These are phyloP conservation scores for Puffinus mauretanicus DNA, from an alignment of 2,113 vertebrate species.

Conservation along the genomic window DNA sequence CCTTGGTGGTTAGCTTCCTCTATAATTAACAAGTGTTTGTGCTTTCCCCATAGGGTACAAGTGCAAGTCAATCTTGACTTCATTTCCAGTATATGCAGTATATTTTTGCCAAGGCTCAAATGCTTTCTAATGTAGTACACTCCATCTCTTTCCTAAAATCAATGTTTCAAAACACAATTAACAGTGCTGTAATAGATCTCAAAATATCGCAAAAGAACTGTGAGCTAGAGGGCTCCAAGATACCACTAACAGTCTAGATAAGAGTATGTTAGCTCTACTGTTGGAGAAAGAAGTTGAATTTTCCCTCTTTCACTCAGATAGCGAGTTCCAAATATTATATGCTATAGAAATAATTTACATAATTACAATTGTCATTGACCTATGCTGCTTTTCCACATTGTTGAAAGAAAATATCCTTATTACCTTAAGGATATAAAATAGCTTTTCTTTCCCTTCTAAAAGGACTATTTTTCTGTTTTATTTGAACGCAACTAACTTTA, in stretches of 20 bases:
- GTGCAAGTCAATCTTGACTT: constrained; percentile 29
- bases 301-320: background rate
- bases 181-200: constrained; percentile 13
- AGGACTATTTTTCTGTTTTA: background rate
- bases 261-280: background rate
- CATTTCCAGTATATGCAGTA: background rate
- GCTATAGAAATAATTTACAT: background rate
- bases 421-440: background rate
- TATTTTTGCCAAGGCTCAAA: constrained; percentile 12
- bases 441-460: background rate
- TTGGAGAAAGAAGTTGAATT: background rate
- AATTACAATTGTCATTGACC: background rate
- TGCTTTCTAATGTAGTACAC: background rate
- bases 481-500: background rate
- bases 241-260: background rate
- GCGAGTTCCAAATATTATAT: background rate
- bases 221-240: constrained; percentile 24
- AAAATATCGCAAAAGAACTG: constrained; percentile 4
- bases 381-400: background rate
- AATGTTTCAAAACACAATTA: constrained; percentile 60
- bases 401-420: background rate
- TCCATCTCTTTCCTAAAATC: constrained; percentile 49
- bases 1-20: constrained; percentile 9
- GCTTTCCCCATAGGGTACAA: background rate
- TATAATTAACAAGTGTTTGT: constrained; percentile 47